phyloP scores from a whole-genome alignment of 2,888 invertebrate genomes.

The Nebria salina region DNA sequence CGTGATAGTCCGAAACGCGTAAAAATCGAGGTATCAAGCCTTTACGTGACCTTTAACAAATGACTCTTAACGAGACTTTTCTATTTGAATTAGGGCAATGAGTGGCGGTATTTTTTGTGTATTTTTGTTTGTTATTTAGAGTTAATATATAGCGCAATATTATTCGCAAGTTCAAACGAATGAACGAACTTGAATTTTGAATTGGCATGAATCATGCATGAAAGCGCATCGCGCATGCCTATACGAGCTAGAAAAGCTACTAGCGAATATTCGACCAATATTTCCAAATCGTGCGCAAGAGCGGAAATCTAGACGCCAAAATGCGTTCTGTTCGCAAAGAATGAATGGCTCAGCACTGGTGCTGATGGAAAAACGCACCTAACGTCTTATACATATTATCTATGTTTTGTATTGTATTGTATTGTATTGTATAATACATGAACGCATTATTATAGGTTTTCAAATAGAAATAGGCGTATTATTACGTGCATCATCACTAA shows the following conservation, averaged over 20 bases:
- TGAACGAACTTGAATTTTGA: not conserved
- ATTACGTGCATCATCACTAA: conserved; percentile 2
- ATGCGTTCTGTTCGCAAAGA: too few relatives aligned
- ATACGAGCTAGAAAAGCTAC: not conserved
- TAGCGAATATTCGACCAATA: conserved; percentile 28
- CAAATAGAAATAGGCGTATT: conserved; percentile 5
- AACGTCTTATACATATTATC: not conserved
- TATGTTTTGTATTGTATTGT: too few relatives aligned
- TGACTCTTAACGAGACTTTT: not conserved
- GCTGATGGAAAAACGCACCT: not conserved
- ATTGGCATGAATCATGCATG: conserved; percentile 4
- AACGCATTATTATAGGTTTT: not conserved
- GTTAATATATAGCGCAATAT: not conserved
- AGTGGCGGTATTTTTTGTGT: not conserved
- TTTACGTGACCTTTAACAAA: not conserved
- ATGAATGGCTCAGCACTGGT: too few relatives aligned
- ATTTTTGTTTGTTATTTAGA: not conserved
- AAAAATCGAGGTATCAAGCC: not conserved
- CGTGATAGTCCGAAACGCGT: not conserved
- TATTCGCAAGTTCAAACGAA: not conserved
- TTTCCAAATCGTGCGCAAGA: not conserved
- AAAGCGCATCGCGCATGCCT: conserved; percentile 30
- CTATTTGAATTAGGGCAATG: not conserved
- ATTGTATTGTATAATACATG: too few relatives aligned
- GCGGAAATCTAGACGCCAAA: not conserved